Evolutionary conservation across 2,888 invertebrate species (phyloP), one percentile per base, ranked within the genome.

Genomic region (Drosophila fulvimacula): DNA sequence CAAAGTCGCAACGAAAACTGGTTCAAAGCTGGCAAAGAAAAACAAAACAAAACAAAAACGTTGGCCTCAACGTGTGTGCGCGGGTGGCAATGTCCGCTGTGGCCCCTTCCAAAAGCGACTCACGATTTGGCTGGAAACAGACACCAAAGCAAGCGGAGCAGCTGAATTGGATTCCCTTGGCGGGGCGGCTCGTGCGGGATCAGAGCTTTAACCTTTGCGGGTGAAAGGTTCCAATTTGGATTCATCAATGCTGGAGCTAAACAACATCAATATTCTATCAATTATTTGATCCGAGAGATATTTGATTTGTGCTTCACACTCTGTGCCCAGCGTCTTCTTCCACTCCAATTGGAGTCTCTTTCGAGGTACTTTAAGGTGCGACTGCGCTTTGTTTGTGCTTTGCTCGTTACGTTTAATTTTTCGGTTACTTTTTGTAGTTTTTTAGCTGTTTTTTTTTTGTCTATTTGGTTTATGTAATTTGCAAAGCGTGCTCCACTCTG

Each of bases 111-210:
- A 48, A 30, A 19, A 39, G 60, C 27, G 57, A 65, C 68, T 73
- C 77, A 77, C 79, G 76, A 76, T 53, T 73, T 17, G 57, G 39
- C 51, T 36, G 46, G 15, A 4, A 63, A 59, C 17, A 41, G 56
- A 49, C 42, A 15, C 21, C 21, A 21, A 15, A 7, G 1, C 41
- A 13, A 19, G 13, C 5, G 5, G 13, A 19, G 11, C 27, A 53
- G 48, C 61, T 55, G 65, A 38, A 51, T 38, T 56, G 56, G 27
- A 56, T 60, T 67, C 70, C 81, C 74, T 80, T 81, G 41, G 42
- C 19, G 56, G 32, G 49, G 49, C 56, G 73, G 83, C 83, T 86
- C 83, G 83, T 83, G 83, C 83, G 76, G 82, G 82, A 80, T 85
- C 86, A 88, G 67, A 71, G 62, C 46, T 53, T 75, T 52, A 61